Conservation (phyloP, 1,140 invertebrate genomes). For the Hypothenemus hampei region DNA sequence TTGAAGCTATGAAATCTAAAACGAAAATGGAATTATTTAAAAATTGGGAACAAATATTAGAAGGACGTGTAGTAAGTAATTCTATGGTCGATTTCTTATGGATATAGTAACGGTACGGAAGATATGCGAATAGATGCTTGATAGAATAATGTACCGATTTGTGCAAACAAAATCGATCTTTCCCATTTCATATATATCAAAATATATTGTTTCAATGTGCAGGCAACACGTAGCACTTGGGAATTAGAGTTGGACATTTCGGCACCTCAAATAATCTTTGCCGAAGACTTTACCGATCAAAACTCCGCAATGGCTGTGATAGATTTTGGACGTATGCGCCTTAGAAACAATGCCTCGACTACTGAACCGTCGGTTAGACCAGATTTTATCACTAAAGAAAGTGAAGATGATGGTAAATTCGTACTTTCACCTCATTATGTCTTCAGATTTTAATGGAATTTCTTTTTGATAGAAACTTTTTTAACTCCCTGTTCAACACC, state of each 20-base stretch:
- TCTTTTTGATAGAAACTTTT: conserved; percentile 57
- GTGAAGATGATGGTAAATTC: conserved; percentile 50
- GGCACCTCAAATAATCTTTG: conserved; percentile 84
- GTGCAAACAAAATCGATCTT: no score
- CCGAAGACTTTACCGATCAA: conserved; percentile 75
- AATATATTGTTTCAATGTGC: no score
- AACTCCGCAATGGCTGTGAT: conserved; percentile 77
- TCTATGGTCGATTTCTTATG: no score
- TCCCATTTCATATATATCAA: no score
- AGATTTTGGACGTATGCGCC: conserved; percentile 77
- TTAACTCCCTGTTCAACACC: conserved; percentile 91
- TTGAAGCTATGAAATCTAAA: conserved; percentile 68
- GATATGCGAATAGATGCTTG: no score
- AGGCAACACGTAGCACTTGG: conserved; percentile 70
- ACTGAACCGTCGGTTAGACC: conserved; percentile 22
- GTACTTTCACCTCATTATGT: neutral
- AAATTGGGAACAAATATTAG: conserved; percentile 82
- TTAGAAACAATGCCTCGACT: conserved; percentile 54
- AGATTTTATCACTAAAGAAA: conserved; percentile 36
- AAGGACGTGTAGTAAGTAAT: conserved; percentile 51
- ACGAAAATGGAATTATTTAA: conserved; percentile 75
- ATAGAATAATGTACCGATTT: no score
- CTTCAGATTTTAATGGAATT: neutral
- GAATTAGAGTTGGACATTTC: conserved; percentile 86
- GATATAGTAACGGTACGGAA: no score